phyloP scores from a whole-genome alignment of 2,797 vertebrate genomes.

The Lutjanus campechanus region DNA sequence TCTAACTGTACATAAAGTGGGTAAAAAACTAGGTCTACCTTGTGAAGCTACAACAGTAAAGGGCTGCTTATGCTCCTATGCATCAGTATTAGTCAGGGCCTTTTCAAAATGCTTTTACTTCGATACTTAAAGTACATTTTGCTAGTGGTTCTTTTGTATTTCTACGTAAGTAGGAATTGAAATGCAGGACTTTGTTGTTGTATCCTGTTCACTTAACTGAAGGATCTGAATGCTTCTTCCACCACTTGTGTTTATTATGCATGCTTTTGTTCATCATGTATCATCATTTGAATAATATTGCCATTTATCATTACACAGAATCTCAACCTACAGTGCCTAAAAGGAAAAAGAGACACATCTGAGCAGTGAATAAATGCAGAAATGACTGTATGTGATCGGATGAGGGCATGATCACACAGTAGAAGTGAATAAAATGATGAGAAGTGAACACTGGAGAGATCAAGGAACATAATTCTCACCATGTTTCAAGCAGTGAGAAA shows the following conservation, averaged over 20 bases:
- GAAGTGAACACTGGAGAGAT: conserved; percentile 28
- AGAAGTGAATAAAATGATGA: conserved; percentile 16
- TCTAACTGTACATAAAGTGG: background rate
- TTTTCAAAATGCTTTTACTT: no score
- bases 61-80: no score
- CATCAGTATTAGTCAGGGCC: no score
- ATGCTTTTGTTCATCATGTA: background rate
- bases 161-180: background rate
- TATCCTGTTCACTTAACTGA: background rate
- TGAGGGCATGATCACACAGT: background rate
- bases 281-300: background rate
- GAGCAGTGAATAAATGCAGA: conserved; percentile 12
- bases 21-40: background rate
- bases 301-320: background rate
- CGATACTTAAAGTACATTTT: no score
- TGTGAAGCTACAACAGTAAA: background rate
- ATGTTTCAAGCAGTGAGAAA: conserved; percentile 28
- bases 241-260: no score
- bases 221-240: background rate
- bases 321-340: background rate
- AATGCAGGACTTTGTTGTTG: background rate
- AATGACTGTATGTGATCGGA: background rate
- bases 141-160: background rate
- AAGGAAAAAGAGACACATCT: background rate
- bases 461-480: conserved; percentile 10